These are phyloP conservation scores for Natator depressus DNA, from an alignment of 2,113 vertebrate species.

Conservation along the genomic window DNA sequence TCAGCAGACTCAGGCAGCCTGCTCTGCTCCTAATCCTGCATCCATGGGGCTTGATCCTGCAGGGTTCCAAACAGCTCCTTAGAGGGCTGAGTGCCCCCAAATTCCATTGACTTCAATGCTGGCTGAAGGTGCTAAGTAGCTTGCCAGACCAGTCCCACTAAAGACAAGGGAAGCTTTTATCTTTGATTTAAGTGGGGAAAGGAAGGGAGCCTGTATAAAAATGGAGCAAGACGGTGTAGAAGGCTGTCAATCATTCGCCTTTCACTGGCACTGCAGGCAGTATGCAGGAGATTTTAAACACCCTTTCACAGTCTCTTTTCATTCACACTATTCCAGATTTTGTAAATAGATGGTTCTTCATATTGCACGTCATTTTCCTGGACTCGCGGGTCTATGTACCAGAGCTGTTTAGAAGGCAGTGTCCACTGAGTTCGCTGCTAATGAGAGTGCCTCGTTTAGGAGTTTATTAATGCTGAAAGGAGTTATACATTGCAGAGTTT, in stretches of 20 bases:
- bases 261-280: neutral
- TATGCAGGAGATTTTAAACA: neutral
- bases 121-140: neutral
- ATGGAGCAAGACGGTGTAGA: neutral
- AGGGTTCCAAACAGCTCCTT: neutral
- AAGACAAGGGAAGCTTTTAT: neutral
- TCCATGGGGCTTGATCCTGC: neutral
- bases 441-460: neutral
- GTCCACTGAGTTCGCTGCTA: neutral
- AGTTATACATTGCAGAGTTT: neutral
- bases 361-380: neutral
- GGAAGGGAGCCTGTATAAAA: constrained; percentile 25
- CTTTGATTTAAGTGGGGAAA: neutral
- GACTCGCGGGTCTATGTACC: neutral
- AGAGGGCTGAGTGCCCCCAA: neutral
- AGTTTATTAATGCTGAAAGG: neutral
- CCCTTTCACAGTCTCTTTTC: neutral
- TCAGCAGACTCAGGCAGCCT: neutral
- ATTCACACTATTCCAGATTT: neutral
- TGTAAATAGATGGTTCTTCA: neutral
- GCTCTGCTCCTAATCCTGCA: neutral
- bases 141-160: neutral
- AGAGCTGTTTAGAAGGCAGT: neutral
- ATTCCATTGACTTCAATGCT: neutral
- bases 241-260: constrained; percentile 1